Evolutionary conservation across 1,140 invertebrate species (phyloP), one percentile per base, ranked within the genome.

Genomic region (Neodiprion pinetum): DNA sequence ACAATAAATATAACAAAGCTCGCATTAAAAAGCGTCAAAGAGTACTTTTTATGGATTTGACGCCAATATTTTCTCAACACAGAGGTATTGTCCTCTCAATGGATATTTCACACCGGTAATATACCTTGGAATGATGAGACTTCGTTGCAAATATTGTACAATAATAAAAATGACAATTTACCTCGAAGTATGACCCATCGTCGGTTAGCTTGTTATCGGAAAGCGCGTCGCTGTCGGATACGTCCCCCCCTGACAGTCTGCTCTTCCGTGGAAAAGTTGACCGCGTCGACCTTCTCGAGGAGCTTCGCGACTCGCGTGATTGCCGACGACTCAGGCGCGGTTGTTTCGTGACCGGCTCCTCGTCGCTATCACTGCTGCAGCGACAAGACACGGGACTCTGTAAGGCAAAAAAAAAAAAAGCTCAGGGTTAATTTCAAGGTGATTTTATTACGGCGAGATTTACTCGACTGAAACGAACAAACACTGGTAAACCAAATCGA

Each of bases 271-370:
- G 53, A 61, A 61, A 61, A 61, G 11, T 61, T 61, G 53, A 61
- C 53, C 53, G 11, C n/a, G 53, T 8, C 9, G 53, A 61, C 4
- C 53, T 61, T 61, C n/a, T 17, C 11, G 53, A 61, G 11, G 53
- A 61, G 53, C 83, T 82, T 78, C 77, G 82, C 67, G 81, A 80
- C 72, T 85, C 85, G 65, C 84, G 82, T 75, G 83, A 86, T 78
- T 83, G 80, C 78, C 78, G 79, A 47, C 85, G 87, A 78, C 88
- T 88, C 11, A 93, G 87, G 47, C 92, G 86, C n/a, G 91, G 91
- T 75, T 92, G 92, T 80, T 94, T 94, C 75, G 90, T 89, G 53
- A 92, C 91, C 49, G 93, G 93, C 80, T 93, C 93, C 86, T 93
- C 92, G 88, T 93, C 92, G 83, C 91, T 92, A 77, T 92, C 91